A percentile compares a stretch with the other conserved stretches of the same genome.
Conservation (phyloP, 2,888 invertebrate species). For the Euproctis similis region DNA sequence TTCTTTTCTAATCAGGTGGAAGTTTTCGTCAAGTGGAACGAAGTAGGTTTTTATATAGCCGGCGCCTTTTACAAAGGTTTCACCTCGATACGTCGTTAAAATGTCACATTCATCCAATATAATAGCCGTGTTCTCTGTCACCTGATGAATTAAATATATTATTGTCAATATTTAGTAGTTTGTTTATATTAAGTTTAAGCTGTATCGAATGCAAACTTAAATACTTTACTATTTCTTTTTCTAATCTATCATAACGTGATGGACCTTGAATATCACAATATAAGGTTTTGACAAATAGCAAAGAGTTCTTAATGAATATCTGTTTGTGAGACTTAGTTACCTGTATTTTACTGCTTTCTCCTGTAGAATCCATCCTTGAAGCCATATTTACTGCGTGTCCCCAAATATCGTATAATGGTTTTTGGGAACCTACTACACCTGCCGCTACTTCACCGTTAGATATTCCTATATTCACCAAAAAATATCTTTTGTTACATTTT, state of each 20-base stretch:
- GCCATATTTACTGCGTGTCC: constrained; percentile 98
- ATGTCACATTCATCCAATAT: constrained; percentile 81
- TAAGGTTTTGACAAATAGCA: no score
- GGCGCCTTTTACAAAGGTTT: constrained; percentile 83
- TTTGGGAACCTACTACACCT: constrained; percentile 94
- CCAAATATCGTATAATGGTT: constrained; percentile 97
- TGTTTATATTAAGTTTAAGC: no score
- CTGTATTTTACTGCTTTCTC: constrained; percentile 86
- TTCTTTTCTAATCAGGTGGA: constrained; percentile 64
- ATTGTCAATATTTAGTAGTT: no score
- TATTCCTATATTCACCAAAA: constrained; percentile 78
- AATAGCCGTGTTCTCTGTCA: constrained; percentile 82
- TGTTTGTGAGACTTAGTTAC: constrained; percentile 64
- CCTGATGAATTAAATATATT: no score
- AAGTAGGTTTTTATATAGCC: constrained; percentile 83
- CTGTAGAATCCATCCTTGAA: constrained; percentile 96
- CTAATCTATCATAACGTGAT: no score
- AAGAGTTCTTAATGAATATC: constrained; percentile 1
- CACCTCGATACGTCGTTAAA: constrained; percentile 80
- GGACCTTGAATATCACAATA: no score
- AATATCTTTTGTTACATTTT: no score
- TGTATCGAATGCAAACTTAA: no score
- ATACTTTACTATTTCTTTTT: no score
- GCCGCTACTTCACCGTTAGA: constrained; percentile 94
- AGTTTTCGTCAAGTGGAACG: constrained; percentile 79